phyloP scores from a whole-genome alignment of 2,113 vertebrate genomes.

The Cheirogaleus medius region DNA sequence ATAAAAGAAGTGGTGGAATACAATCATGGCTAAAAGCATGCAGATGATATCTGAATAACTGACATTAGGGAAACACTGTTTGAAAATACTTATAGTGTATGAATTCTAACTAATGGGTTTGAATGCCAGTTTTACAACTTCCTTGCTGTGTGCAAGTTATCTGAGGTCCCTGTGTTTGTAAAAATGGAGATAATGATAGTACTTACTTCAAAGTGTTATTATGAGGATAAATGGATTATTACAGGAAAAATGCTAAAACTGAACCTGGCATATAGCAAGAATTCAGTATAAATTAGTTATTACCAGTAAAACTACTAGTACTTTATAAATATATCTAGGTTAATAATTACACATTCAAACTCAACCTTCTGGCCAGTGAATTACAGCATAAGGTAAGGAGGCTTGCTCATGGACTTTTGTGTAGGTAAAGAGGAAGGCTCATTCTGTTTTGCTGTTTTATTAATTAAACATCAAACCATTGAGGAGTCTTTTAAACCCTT shows the following conservation, averaged over 20 bases:
- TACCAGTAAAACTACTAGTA: background rate
- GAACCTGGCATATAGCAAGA: background rate
- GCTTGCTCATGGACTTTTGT: background rate
- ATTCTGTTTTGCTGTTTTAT: background rate
- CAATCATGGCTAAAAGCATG: background rate
- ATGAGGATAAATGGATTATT: background rate
- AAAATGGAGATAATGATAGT: background rate
- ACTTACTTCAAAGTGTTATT: background rate
- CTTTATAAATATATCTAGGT: background rate
- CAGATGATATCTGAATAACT: background rate
- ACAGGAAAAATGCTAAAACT: background rate
- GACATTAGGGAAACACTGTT: background rate
- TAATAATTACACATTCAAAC: conserved; percentile 13
- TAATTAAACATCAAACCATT: background rate
- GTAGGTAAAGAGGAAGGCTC: background rate
- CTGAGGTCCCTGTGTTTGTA: background rate
- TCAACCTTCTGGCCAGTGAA: background rate
- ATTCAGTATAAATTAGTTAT: background rate
- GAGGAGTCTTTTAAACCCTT: background rate
- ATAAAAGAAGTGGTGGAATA: background rate
- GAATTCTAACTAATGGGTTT: background rate
- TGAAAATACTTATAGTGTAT: background rate
- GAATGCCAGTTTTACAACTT: background rate
- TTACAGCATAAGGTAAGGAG: background rate
- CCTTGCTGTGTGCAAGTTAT: background rate